These are phyloP conservation scores for Pseudachorutes palmiensis DNA, from an alignment of 1,140 invertebrate species.

Conservation along the genomic window DNA sequence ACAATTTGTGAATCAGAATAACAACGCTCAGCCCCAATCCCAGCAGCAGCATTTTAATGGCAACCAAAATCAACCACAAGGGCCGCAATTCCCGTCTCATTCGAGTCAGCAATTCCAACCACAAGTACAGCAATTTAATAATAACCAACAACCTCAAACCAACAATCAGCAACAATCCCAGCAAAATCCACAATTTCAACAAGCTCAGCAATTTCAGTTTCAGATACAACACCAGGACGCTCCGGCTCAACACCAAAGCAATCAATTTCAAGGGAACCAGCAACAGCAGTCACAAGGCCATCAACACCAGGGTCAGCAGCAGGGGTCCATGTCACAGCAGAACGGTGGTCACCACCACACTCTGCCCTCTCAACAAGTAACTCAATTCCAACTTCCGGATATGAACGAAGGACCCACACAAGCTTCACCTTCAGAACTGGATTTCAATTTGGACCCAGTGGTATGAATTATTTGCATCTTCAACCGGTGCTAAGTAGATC, in stretches of 20 bases:
- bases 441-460: slow-evolving; percentile 7
- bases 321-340: no score
- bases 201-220: background rate
- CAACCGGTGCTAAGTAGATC: no score
- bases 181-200: background rate
- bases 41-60: no score
- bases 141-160: slow-evolving; percentile 5
- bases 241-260: background rate
- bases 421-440: background rate
- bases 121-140: slow-evolving; percentile 11
- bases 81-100: slow-evolving; percentile 1
- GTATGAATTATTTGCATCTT: no score
- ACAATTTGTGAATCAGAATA: no score
- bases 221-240: background rate
- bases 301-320: no score
- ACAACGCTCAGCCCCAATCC: slow-evolving; percentile 14
- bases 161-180: slow-evolving; percentile 6
- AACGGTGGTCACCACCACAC: background rate
- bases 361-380: background rate
- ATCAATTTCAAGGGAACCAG: background rate
- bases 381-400: background rate
- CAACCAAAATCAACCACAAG: slow-evolving; percentile 11
- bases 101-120: background rate
- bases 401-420: background rate
- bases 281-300: no score